Percentiles rank a stretch among this genome's conserved stretches.
These are phyloP conservation scores for Tetragnatha versicolor DNA, from an alignment of 1,140 invertebrate species.

Conservation along the genomic window DNA sequence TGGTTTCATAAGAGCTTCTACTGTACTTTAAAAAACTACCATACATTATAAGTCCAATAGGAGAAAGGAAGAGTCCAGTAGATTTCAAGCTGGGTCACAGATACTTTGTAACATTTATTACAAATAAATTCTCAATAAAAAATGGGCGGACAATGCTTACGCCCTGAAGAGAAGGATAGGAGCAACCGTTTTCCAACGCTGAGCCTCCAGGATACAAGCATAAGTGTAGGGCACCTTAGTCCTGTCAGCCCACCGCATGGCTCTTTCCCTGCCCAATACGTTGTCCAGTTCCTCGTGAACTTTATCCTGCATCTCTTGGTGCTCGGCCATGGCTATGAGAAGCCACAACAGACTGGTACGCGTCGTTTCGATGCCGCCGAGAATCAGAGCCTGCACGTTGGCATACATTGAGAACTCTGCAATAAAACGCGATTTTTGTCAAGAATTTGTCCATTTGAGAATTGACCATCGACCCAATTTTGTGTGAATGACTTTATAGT, in stretches of 20 bases:
- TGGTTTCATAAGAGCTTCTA: background rate
- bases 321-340: conserved; percentile 53
- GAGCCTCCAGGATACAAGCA: conserved; percentile 56
- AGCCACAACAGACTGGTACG: conserved; percentile 54
- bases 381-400: conserved; percentile 55
- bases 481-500: too few species aligned
- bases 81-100: background rate
- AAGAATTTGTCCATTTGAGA: too few species aligned
- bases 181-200: conserved; percentile 51
- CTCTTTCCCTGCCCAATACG: conserved; percentile 55
- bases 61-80: background rate
- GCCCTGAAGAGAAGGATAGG: conserved; percentile 42
- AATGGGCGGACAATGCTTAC: background rate
- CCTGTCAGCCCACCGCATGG: conserved; percentile 49
- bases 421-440: too few species aligned
- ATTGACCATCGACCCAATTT: too few species aligned
- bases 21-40: background rate
- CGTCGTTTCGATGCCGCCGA: conserved; percentile 59
- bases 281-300: conserved; percentile 58
- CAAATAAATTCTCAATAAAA: background rate
- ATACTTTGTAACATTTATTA: background rate
- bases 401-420: conserved; percentile 31
- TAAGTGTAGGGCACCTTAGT: conserved; percentile 54
- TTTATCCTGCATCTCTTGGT: conserved; percentile 56
- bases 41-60: background rate